phyloP scores from a whole-genome alignment of 2,797 vertebrate species.

The Gouania willdenowi region DNA sequence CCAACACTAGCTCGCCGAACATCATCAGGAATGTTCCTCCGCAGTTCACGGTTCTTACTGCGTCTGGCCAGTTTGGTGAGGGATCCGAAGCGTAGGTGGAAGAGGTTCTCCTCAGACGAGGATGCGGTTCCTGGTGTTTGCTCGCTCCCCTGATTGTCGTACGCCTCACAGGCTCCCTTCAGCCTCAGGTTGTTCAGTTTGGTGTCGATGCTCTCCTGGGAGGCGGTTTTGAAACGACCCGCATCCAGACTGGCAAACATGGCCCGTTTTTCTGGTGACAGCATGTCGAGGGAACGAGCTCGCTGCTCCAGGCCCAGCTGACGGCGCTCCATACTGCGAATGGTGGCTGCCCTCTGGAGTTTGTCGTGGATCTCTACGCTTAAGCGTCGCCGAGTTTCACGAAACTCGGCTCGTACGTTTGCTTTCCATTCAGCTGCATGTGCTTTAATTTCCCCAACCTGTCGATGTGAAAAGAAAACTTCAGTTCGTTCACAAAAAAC shows the following conservation, averaged over 20 bases:
- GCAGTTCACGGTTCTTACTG: constrained; percentile 87
- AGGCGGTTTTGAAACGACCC: constrained; percentile 89
- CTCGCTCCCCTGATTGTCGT: constrained; percentile 66
- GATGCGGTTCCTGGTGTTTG: constrained; percentile 68
- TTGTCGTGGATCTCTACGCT: constrained; percentile 97
- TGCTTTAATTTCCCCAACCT: constrained; percentile 98
- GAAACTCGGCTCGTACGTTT: constrained; percentile 91
- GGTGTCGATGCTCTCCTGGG: constrained; percentile 95
- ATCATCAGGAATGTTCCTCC: constrained; percentile 86
- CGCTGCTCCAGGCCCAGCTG: constrained; percentile 93
- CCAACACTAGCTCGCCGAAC: constrained; percentile 80
- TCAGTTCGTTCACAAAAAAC: no score
- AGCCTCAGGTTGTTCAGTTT: constrained; percentile 92
- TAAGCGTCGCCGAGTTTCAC: constrained; percentile 89
- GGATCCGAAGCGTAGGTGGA: constrained; percentile 88
- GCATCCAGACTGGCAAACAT: constrained; percentile 89
- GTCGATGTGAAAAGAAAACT: no score
- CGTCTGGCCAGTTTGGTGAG: constrained; percentile 85
- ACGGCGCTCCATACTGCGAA: constrained; percentile 96
- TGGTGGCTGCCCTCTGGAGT: constrained; percentile 92
- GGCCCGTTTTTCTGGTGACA: constrained; percentile 92
- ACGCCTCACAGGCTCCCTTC: constrained; percentile 78
- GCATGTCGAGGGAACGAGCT: constrained; percentile 94
- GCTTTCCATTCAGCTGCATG: constrained; percentile 98
- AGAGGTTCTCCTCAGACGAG: constrained; percentile 92